These are phyloP conservation scores for Stigmatopora argus DNA, from an alignment of 2,113 vertebrate species.

Conservation along the genomic window DNA sequence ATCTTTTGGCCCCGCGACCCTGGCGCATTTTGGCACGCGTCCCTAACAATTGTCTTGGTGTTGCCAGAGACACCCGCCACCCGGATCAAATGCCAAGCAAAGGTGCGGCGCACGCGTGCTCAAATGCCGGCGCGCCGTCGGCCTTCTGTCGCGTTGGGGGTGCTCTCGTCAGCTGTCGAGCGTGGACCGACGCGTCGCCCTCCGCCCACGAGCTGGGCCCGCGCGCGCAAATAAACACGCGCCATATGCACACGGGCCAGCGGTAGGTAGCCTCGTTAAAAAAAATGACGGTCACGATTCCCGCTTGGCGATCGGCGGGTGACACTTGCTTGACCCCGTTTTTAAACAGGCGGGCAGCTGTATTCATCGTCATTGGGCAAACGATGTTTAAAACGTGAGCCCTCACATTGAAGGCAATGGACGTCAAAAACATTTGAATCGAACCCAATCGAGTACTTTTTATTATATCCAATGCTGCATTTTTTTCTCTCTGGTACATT, in stretches of 20 bases:
- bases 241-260: slow-evolving; percentile 40
- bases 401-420: too few relatives aligned
- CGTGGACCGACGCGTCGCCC: slow-evolving; percentile 56
- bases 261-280: slow-evolving; percentile 21
- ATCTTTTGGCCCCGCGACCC: slow-evolving; percentile 44
- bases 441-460: too few relatives aligned
- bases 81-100: slow-evolving; percentile 44
- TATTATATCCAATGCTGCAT: too few relatives aligned
- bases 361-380: slow-evolving; percentile 18
- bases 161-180: slow-evolving; percentile 62
- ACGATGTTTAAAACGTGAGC: not conserved
- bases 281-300: slow-evolving; percentile 24
- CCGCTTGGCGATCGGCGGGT: not conserved
- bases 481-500: too few relatives aligned
- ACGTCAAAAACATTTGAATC: too few relatives aligned
- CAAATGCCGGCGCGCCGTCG: slow-evolving; percentile 33
- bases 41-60: slow-evolving; percentile 44
- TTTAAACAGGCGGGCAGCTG: slow-evolving; percentile 28
- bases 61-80: slow-evolving; percentile 55
- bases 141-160: slow-evolving; percentile 35
- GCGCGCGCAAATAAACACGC: slow-evolving; percentile 34
- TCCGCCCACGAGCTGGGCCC: slow-evolving; percentile 34
- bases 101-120: slow-evolving; percentile 27
- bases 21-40: slow-evolving; percentile 14
- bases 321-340: slow-evolving; percentile 40